Evolutionary conservation across 2,888 invertebrate genomes (phyloP), one percentile per base, ranked within the genome.

Genomic region (Byasa hedistus): DNA sequence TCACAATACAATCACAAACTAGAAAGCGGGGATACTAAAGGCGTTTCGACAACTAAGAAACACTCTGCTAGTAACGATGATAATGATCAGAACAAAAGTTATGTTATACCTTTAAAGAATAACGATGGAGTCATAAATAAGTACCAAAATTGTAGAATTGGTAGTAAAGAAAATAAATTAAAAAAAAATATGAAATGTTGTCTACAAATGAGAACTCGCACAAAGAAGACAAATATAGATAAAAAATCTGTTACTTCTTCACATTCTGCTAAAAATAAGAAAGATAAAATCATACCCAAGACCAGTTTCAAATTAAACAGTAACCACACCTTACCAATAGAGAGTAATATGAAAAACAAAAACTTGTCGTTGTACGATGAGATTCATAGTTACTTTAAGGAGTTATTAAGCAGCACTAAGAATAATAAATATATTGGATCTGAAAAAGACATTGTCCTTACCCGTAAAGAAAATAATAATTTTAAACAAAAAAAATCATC

Each of bases 391-490:
- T 48, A 48, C 21, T 48, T 62, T 48, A 24, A 62, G 15, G 15
- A 22, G 27, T 48, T 62, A 24, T 56, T 62, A 56, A 44, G 56
- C 23, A 27, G n/a, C 22, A 62, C 39, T 27, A 48, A 62, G 12
- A n/a, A 44, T 56, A 32, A 57, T 19, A 56, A 27, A 48, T n/a
- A 39, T n/a, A 57, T 44, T 54, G 1, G 19, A 23, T 15, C 36
- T 22, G 27, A 22, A 24, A 21, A 55, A 44, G 17, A 61, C n/a
- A 12, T 19, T 19, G 23, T n/a, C 19, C n/a, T 52, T 52, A 21
- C n/a, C 21, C n/a, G 21, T 52, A 52, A 21, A 52, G 5, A 10
- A n/a, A 39, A 36, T n/a, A 55, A 24, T 44, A 4, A 39, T 5
- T 3, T 21, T 8, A 52, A 52, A 52, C 19, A 21, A 52, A 52